Evolutionary conservation across 2,888 invertebrate species (phyloP).

Genomic region (Campoplex capitator): DNA sequence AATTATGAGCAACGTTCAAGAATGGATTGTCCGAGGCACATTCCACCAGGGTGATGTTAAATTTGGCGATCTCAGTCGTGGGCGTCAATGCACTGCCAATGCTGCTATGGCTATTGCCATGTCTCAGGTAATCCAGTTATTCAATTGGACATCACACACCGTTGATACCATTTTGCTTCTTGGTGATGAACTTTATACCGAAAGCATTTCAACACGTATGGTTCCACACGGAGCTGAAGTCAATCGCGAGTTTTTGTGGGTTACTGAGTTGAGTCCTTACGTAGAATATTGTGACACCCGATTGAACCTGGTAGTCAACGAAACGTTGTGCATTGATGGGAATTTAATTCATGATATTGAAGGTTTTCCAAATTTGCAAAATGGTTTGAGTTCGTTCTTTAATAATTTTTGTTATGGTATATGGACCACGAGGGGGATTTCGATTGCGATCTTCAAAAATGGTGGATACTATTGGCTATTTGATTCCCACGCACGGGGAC

Average conservation of each 20-base stretch:
- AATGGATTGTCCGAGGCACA: background rate
- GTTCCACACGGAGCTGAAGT: background rate
- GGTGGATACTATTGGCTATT: background rate
- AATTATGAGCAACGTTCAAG: background rate
- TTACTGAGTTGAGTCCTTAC: background rate
- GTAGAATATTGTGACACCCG: background rate
- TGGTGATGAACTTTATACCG: background rate
- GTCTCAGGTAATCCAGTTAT: background rate
- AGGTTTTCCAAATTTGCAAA: slow-evolving; percentile 6
- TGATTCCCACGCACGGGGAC: slow-evolving; percentile 6
- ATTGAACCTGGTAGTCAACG: background rate
- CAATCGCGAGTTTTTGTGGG: background rate
- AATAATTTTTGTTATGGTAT: background rate
- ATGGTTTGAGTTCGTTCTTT: background rate
- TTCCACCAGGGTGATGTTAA: slow-evolving; percentile 5
- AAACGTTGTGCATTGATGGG: slow-evolving; percentile 2
- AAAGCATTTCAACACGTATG: background rate
- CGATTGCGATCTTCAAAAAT: background rate
- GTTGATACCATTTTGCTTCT: background rate
- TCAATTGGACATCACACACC: background rate
- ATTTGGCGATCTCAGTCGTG: slow-evolving; percentile 13
- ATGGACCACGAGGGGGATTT: background rate
- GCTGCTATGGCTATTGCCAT: slow-evolving; percentile 21
- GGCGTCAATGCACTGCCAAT: slow-evolving; percentile 34
- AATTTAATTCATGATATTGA: background rate